Percentiles rank a stretch among this genome's conserved stretches.
phyloP scores from a whole-genome alignment of 2,113 vertebrate genomes.

The Phainopepla nitens region DNA sequence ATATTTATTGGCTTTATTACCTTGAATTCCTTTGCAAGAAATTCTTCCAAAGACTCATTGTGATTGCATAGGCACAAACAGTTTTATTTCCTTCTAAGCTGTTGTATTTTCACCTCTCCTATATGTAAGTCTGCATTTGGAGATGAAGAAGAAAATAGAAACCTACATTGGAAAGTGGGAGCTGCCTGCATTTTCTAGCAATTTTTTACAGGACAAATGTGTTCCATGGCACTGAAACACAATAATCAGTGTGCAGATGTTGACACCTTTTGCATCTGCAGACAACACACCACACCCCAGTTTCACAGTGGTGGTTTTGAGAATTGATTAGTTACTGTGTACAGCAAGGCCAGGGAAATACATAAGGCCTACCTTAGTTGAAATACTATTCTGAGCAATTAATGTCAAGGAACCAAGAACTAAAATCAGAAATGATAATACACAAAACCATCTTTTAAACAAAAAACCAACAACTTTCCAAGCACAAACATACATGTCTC shows the following conservation, averaged over 20 bases:
- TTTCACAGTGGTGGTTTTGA: neutral
- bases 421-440: neutral
- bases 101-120: neutral
- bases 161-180: neutral
- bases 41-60: neutral
- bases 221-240: neutral
- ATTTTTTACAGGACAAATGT: neutral
- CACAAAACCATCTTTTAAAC: neutral
- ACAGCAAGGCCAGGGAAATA: neutral
- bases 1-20: neutral
- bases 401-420: accelerated
- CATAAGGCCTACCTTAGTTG: too few relatives aligned
- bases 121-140: neutral
- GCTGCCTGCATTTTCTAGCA: neutral
- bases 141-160: neutral
- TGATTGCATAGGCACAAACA: neutral
- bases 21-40: neutral
- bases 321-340: neutral
- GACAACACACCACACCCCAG: neutral
- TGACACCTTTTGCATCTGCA: neutral
- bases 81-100: neutral
- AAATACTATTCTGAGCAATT: neutral
- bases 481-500: neutral
- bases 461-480: neutral
- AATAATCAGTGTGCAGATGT: neutral